phyloP scores from a whole-genome alignment of 2,113 vertebrate species.

The Lota lota region DNA sequence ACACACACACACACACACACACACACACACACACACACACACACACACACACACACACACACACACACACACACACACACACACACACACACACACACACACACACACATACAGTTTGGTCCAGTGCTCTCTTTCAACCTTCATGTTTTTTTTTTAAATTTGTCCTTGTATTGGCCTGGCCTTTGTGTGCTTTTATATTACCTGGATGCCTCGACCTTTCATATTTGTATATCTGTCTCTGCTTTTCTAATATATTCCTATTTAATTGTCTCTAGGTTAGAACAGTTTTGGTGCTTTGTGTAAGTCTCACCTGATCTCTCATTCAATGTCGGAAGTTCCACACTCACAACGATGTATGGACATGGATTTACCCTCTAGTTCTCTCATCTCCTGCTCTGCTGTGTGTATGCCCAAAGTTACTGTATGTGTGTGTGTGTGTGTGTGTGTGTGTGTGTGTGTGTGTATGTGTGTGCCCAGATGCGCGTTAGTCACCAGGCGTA shows the following conservation, averaged over 20 bases:
- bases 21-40: neutral
- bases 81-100: neutral
- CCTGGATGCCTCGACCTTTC: constrained; percentile 8
- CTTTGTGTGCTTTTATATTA: constrained; percentile 20
- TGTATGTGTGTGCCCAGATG: too few species aligned
- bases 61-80: constrained; percentile 9
- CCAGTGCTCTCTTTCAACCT: constrained; percentile 11
- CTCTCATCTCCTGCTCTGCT: too few species aligned
- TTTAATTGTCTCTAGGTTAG: neutral
- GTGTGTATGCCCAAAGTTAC: too few species aligned
- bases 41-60: constrained; percentile 3
- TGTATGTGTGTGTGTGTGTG: too few species aligned
- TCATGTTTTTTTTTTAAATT: constrained; percentile 22
- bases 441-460: too few species aligned
- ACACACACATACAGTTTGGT: constrained; percentile 3
- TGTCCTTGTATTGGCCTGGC: constrained; percentile 27
- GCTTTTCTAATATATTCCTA: neutral
- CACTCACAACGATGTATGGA: neutral
- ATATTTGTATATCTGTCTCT: neutral
- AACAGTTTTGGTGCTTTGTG: constrained; percentile 1
- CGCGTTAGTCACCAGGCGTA: too few species aligned
- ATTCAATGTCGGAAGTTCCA: neutral
- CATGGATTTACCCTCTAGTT: too few species aligned
- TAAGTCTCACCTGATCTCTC: neutral
- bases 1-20: constrained; percentile 7